Evolutionary conservation across 2,888 invertebrate genomes (phyloP), one percentile per base, ranked within the genome.

Genomic region (Dermolepida albohirtum): DNA sequence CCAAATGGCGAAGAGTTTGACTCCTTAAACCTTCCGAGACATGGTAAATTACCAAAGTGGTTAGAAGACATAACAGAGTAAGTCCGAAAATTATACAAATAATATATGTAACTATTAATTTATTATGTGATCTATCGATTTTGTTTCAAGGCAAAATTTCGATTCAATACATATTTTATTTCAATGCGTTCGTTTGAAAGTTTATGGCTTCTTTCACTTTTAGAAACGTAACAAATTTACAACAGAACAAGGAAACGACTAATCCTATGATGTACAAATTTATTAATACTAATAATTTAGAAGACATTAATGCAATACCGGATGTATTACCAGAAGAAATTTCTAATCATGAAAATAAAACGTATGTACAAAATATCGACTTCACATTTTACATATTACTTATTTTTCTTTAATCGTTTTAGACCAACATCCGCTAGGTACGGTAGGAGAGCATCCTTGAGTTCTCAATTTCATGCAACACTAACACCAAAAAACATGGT

Each of bases 51-150:
- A 54, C 84, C 84, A 27, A 80, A 80, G 74, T 84, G 83, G 84
- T 73, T 84, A 44, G 80, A 81, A 72, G 83, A 84, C 59, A 79
- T 83, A 71, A 79, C 82, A 4, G 78, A 79, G 84, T 83, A 74
- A 76, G 78, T 75, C 49, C n/a, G 50, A 12, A 17, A 27, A 64
- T 51, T 22, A 17, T 34, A 14, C 50, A 51, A 59, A 59, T 59
- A 59, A 62, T 62, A 11, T 16, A 62, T 11, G 16, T 14, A 16
- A 62, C n/a, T 17, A 62, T 47, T 62, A 47, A 62, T 62, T 49
- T 29, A 34, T 62, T 5, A 34, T 52, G 34, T 27, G 27, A 11
- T 39, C 16, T 59, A 62, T 62, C 47, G 59, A 62, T 47, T 62
- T 29, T 14, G 8, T 29, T 16, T 49, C 5, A 34, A 34, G 34